Evolutionary conservation across 2,113 vertebrate species (phyloP), one percentile per base, ranked within the genome.

Genomic region (Zapornia atra): DNA sequence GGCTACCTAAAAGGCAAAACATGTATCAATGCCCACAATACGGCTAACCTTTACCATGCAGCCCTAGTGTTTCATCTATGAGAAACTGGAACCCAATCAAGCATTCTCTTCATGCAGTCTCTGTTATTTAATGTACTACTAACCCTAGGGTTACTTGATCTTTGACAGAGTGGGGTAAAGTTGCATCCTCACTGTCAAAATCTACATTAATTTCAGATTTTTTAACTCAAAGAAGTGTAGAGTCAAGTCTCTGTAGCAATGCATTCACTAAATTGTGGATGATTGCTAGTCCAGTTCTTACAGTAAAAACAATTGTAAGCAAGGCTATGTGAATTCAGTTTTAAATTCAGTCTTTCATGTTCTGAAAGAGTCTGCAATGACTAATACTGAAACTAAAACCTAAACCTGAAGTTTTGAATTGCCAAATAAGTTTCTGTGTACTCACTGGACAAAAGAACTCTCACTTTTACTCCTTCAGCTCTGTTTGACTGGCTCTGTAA

Each of bases 11-110:
- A 75, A 92, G 38, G 48, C 73, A 94, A 81, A 92, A 63, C 24
- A 20, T 1, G 1, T 81, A 36, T 64, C 19, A n/a, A 8, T 73
- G 56, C 46, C 75, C 20, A 71, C 38, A 42, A 3, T 48, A 66
- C 82, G 38, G 18, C 69, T 91, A 24, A 36, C 71, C 50, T 75
- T 26, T 42, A 24, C 26, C 60, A 28, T 75, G 50, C 34, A 91
- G 29, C 34, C 57, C 33, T 25, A 20, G n/a, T 61, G 70, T 78
- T 91, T 75, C 31, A 72, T 82, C 65, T 87, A 9, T 63, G 81
- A 92, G 81, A 89, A 92, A 79, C 11, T 87, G 81, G 91, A 89
- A 94, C 15, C 29, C 15, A 77, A n/a, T 48, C 57, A 93, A 78
- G 84, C 17, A 56, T 79, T 81, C 61, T 68, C 44, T 76, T 94